Evolutionary conservation across 2,113 vertebrate genomes (phyloP).

Genomic region (Elephantulus edwardii): DNA sequence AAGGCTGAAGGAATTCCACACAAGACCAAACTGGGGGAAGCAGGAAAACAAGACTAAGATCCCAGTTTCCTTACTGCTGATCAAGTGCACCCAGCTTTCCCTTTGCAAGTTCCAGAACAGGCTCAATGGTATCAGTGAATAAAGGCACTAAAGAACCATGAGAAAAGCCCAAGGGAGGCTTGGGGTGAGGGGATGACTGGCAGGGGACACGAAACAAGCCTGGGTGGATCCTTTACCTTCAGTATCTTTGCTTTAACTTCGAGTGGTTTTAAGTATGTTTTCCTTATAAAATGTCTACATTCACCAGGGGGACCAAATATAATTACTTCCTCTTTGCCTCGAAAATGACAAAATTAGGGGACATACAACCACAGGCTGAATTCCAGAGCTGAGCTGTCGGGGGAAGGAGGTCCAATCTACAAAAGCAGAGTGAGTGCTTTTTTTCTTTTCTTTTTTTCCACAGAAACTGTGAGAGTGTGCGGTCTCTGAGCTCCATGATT

Average conservation of each 20-base stretch:
- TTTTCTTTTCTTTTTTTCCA: constrained; percentile 56
- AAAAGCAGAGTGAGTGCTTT: constrained; percentile 67
- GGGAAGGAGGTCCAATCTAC: constrained; percentile 10
- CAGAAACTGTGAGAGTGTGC: constrained; percentile 16
- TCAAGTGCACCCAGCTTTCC: neutral
- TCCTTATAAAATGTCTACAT: constrained; percentile 60
- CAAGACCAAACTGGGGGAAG: neutral
- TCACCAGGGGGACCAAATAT: constrained; percentile 34
- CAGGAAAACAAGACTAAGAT: neutral
- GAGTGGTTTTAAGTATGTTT: constrained; percentile 14
- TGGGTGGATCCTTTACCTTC: neutral
- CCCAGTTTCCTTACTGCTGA: neutral
- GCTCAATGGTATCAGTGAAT: neutral
- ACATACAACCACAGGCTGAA: constrained; percentile 42
- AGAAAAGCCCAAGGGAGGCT: neutral
- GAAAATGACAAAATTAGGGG: constrained; percentile 50
- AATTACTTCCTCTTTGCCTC: constrained; percentile 52
- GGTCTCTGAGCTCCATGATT: constrained; percentile 58
- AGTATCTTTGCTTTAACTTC: neutral
- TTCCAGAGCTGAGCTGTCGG: constrained; percentile 36
- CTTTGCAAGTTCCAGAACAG: neutral
- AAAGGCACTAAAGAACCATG: neutral
- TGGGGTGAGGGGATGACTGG: neutral
- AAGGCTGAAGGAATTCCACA: neutral
- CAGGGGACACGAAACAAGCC: neutral